phyloP scores from a whole-genome alignment of 2,888 invertebrate genomes.

The Acrobasis suavella region DNA sequence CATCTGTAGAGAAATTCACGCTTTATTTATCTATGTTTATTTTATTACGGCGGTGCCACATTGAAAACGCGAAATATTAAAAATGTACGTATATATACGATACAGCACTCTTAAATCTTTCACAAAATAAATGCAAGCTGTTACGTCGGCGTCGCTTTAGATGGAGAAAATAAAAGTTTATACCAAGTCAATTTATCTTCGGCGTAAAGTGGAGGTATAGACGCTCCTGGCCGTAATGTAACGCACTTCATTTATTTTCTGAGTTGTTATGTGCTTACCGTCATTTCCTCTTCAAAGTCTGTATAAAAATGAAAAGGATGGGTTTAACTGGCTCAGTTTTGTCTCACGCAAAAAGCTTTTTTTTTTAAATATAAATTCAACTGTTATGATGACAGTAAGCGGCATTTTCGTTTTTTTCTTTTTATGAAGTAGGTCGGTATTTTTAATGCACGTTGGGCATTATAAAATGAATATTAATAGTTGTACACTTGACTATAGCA shows the following conservation, averaged over 20 bases:
- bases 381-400: background rate
- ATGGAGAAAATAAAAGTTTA: slow-evolving; percentile 54
- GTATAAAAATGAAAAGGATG: slow-evolving; percentile 26
- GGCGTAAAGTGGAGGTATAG: slow-evolving; percentile 44
- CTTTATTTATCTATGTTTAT: slow-evolving; percentile 13
- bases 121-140: slow-evolving; percentile 63
- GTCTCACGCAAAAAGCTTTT: background rate
- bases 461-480: too few relatives aligned
- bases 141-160: slow-evolving; percentile 44
- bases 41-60: slow-evolving; percentile 20
- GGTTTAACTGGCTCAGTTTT: background rate
- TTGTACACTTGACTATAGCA: too few relatives aligned
- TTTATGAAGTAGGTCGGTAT: too few relatives aligned
- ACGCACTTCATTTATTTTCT: slow-evolving; percentile 42
- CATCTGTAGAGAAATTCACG: slow-evolving; percentile 26
- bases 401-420: too few relatives aligned
- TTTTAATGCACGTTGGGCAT: too few relatives aligned
- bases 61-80: slow-evolving; percentile 23
- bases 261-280: slow-evolving; percentile 35
- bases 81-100: slow-evolving; percentile 8
- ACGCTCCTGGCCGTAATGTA: slow-evolving; percentile 38
- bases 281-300: slow-evolving; percentile 25
- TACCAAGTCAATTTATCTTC: slow-evolving; percentile 58
- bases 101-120: slow-evolving; percentile 48
- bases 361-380: background rate